Evolutionary conservation across 2,888 invertebrate species (phyloP).

Genomic region (Chelonus formosanus): DNA sequence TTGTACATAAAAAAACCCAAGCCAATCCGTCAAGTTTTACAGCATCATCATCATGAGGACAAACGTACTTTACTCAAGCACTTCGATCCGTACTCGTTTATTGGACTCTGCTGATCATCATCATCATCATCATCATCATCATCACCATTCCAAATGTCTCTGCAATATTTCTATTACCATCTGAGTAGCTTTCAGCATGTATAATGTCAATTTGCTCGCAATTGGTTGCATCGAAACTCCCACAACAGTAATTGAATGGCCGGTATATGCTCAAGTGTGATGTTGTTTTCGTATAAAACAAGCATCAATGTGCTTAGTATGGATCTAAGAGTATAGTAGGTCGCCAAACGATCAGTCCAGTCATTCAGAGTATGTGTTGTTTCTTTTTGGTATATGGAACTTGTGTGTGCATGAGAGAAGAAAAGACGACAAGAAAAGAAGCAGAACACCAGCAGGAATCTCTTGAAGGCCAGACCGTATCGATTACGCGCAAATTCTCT

Average conservation of each 20-base stretch:
- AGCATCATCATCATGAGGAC: no score
- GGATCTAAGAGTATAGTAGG: conserved; percentile 16
- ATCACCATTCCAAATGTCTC: no score
- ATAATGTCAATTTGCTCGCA: conserved; percentile 1
- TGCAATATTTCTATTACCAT: neutral
- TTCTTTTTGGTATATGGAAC: conserved; percentile 1
- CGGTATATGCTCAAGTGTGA: conserved; percentile 1
- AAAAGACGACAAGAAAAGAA: conserved; percentile 9
- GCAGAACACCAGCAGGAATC: conserved; percentile 31
- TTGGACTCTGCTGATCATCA: no score
- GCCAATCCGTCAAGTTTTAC: no score
- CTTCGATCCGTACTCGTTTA: no score
- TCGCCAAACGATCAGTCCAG: conserved; percentile 9
- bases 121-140: no score
- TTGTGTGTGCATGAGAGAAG: conserved; percentile 4
- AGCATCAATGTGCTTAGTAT: neutral
- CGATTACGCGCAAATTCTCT: conserved; percentile 41
- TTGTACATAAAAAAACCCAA: neutral
- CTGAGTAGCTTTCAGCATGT: neutral
- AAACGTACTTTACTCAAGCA: no score
- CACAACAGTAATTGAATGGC: conserved; percentile 1
- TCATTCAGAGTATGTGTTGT: conserved; percentile 11
- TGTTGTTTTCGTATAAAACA: conserved; percentile 3
- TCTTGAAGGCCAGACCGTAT: conserved; percentile 37
- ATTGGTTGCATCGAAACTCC: neutral